phyloP scores from a whole-genome alignment of 2,113 vertebrate genomes.

The Oncorhynchus masou region DNA sequence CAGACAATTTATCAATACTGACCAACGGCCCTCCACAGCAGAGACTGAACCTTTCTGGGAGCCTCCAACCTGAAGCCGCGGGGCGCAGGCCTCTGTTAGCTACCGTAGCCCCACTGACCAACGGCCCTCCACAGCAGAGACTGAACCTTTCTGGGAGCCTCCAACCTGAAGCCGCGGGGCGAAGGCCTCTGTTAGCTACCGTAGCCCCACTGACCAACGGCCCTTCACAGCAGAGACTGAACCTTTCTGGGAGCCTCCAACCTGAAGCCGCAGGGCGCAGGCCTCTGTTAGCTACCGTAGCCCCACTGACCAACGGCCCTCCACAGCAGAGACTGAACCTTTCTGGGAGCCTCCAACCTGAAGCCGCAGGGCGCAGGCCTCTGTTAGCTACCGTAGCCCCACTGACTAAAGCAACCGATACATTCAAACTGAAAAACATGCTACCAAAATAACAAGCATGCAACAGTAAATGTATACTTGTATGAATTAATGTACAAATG shows the following conservation, averaged over 20 bases:
- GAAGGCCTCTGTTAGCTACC: neutral
- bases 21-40: neutral
- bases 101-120: neutral
- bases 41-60: neutral
- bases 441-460: neutral
- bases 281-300: neutral
- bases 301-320: neutral
- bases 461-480: neutral
- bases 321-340: neutral
- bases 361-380: neutral
- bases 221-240: too few species aligned
- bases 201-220: neutral
- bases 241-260: neutral
- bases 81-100: neutral
- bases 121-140: too few species aligned
- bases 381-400: neutral
- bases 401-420: neutral
- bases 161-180: neutral
- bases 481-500: too few species aligned
- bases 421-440: neutral
- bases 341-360: neutral
- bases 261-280: neutral
- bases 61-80: neutral
- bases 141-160: neutral
- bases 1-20: too few species aligned